These are phyloP conservation scores for Intellagama lesueurii DNA, from an alignment of 2,797 vertebrate species.

Conservation along the genomic window DNA sequence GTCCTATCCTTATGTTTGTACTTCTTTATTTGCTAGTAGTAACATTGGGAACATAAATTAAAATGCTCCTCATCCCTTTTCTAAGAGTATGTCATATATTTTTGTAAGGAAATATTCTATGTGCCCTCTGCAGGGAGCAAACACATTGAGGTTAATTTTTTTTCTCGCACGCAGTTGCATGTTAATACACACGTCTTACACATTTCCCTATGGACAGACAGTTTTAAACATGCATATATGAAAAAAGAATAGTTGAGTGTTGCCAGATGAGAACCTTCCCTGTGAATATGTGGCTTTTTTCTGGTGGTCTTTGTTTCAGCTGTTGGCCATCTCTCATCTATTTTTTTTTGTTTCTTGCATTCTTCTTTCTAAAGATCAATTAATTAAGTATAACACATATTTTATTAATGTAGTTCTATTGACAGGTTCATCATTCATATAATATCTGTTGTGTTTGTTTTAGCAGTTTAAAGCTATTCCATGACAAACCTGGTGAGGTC, in stretches of 20 bases:
- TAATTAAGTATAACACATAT: conserved; percentile 7
- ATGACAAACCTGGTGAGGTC: background rate
- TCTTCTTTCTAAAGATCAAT: background rate
- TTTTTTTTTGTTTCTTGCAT: conserved; percentile 13
- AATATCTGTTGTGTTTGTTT: background rate
- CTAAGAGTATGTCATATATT: background rate
- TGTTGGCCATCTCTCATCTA: conserved; percentile 39
- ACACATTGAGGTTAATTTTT: background rate
- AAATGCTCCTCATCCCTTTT: conserved; percentile 25
- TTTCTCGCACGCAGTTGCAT: background rate
- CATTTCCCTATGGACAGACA: background rate
- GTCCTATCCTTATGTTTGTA: background rate
- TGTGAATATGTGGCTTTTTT: conserved; percentile 36
- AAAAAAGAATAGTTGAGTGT: conserved; percentile 32
- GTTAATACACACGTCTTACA: too few relatives aligned
- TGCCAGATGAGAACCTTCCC: conserved; percentile 30
- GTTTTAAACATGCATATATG: conserved; percentile 28
- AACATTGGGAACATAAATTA: background rate
- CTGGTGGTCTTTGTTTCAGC: conserved; percentile 18
- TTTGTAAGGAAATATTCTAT: background rate
- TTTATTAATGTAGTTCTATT: background rate
- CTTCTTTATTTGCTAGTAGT: conserved; percentile 4
- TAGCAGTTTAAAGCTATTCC: background rate
- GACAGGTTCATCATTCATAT: background rate
- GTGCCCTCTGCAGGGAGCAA: background rate